Evolutionary conservation across 2,113 vertebrate genomes (phyloP).

Genomic region (Loxodonta africana): DNA sequence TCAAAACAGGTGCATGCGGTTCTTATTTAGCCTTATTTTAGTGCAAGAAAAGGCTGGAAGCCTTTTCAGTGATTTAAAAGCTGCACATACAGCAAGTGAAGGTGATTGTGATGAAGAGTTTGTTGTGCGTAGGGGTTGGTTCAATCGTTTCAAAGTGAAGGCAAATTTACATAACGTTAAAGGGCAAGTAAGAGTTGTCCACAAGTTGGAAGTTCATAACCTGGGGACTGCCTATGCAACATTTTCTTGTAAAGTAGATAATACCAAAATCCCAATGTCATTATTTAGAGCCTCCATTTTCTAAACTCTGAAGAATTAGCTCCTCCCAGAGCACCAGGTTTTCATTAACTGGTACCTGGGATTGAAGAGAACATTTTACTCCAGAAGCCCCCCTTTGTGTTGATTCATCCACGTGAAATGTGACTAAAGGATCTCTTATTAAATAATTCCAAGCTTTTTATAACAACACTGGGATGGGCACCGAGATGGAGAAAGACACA

Average conservation of each 20-base stretch:
- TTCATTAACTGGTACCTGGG: not conserved
- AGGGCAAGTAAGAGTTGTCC: no score
- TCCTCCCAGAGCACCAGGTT: not conserved
- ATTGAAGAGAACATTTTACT: not conserved
- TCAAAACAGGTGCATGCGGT: no score
- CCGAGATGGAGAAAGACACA: not conserved
- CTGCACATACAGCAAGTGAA: no score
- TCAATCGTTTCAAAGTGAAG: no score
- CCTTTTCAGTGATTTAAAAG: no score
- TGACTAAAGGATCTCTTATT: not conserved
- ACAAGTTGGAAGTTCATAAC: no score
- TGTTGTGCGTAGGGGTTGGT: no score
- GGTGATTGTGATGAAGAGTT: no score
- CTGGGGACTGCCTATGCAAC: no score
- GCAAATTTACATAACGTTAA: no score
- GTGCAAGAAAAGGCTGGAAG: no score
- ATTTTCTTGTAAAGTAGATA: not conserved
- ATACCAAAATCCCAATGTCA: not conserved
- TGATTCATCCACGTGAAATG: not conserved
- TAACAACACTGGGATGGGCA: not conserved
- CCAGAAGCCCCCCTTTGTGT: not conserved
- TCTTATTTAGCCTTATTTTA: no score
- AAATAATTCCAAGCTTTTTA: not conserved
- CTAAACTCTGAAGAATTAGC: not conserved
- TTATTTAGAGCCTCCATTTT: constrained; percentile 14